These are phyloP conservation scores for Leptothorax acervorum DNA, from an alignment of 2,888 invertebrate genomes.

Conservation along the genomic window DNA sequence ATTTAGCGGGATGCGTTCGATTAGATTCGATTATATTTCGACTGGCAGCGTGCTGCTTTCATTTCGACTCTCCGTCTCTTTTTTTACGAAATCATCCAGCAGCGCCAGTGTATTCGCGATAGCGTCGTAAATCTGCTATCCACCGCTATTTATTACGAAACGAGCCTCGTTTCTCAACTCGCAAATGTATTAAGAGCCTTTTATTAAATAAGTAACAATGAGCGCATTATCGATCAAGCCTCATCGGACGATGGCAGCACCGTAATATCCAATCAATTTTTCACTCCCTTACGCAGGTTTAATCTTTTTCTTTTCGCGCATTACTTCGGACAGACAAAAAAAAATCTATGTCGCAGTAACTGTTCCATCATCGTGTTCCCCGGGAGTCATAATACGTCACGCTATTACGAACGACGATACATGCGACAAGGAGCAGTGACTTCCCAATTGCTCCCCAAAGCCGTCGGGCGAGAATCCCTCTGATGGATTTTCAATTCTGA, in stretches of 20 bases:
- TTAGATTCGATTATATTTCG: constrained; percentile 21
- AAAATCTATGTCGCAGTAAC: constrained; percentile 44
- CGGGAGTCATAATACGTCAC: constrained; percentile 38
- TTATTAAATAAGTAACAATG: constrained; percentile 49
- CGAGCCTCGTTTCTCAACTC: constrained; percentile 8
- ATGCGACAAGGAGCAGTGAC: constrained; percentile 36
- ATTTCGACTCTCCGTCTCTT: constrained; percentile 6
- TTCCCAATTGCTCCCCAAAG: constrained; percentile 24
- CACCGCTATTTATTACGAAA: constrained; percentile 26
- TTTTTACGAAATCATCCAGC: constrained; percentile 44
- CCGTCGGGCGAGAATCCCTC: constrained; percentile 69
- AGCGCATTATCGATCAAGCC: constrained; percentile 52
- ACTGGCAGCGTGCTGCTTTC: constrained; percentile 33
- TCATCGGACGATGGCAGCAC: constrained; percentile 28
- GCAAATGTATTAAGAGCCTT: neutral
- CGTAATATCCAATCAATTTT: constrained; percentile 40
- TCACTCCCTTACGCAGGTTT: neutral
- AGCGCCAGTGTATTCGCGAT: constrained; percentile 25
- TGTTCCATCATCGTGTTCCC: constrained; percentile 59
- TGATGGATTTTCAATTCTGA: constrained; percentile 79
- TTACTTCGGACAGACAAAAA: constrained; percentile 24
- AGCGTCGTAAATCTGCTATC: constrained; percentile 41
- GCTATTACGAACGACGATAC: constrained; percentile 41
- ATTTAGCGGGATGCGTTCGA: constrained; percentile 13
- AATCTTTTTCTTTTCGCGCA: neutral